Evolutionary conservation across 2,113 vertebrate genomes (phyloP), one percentile per base, ranked within the genome.

Genomic region (Nibea albiflora): DNA sequence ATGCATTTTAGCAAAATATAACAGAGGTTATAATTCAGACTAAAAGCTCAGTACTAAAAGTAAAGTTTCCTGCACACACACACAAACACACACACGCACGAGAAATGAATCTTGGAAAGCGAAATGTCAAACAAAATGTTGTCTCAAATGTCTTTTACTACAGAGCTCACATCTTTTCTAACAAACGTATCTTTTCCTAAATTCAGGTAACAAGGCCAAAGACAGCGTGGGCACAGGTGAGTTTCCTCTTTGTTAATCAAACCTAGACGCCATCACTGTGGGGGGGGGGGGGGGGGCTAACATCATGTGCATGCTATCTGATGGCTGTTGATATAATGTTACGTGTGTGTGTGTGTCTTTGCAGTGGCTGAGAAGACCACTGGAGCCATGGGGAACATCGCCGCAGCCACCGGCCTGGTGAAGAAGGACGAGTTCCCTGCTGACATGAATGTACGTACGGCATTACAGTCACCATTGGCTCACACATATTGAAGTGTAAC

Each of bases 291-390:
- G n/a, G n/a, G n/a, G n/a, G 46, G 42, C 39, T 3, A 9, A 31
- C 1, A 42, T 53, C 22, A 63, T 31, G 19, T 54, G 54, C 63
- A 70, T 49, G 57, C 68, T 85, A 87, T 83, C 58, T 67, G 35
- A 69, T 70, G 65, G 63, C 42, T 54, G 22, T 11, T 1, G 22
- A 56, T 66, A 74, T 89, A 44, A 24, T 56, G 76, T 67, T 78
- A 57, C 35, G 3, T 47, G 19, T 79, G 53, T 71, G 16, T 83
- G 62, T 87, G 74, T 85, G 42, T 89, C 1, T 61, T 66, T 70
- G 54, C 90, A 99, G 98, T 98, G 96, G 98, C 98, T 76, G 98
- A 99, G 95, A 99, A 97, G 92, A 99, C 98, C 16, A 98, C 97
- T 0, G 98, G 97, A 63, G 98, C 97, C 0, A 95, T 98, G 0